Percentiles rank a stretch among this genome's conserved stretches.
Evolutionary conservation across 2,888 invertebrate species (phyloP).

Genomic region (Oscheius sp.): DNA sequence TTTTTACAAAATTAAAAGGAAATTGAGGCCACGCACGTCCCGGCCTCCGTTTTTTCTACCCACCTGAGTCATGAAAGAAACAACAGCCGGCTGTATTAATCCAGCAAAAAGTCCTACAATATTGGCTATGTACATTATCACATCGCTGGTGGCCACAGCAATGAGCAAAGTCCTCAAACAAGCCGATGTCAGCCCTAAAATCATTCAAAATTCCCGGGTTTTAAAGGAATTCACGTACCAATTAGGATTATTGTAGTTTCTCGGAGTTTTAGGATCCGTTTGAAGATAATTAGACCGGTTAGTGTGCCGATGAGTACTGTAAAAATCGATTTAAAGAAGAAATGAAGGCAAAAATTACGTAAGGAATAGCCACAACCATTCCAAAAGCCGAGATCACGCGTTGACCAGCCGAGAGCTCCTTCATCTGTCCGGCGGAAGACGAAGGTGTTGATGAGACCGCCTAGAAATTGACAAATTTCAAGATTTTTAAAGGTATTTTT

Average conservation of each 20-base stretch:
- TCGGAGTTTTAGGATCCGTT: conserved; percentile 48
- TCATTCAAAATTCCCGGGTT: neutral
- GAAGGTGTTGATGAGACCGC: conserved; percentile 52
- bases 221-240: conserved; percentile 19
- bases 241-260: conserved; percentile 62
- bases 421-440: conserved; percentile 52
- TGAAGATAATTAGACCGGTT: conserved; percentile 51
- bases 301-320: conserved; percentile 59
- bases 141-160: conserved; percentile 38
- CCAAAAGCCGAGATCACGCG: conserved; percentile 58
- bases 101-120: conserved; percentile 54
- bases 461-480: conserved; percentile 22
- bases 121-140: conserved; percentile 60
- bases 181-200: conserved; percentile 44
- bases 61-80: conserved; percentile 54
- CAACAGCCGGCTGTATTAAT: conserved; percentile 56
- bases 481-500: neutral
- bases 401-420: conserved; percentile 51
- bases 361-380: conserved; percentile 58
- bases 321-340: neutral
- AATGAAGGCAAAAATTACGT: conserved; percentile 35
- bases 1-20: too few species aligned
- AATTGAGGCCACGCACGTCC: too few species aligned
- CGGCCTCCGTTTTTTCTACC: neutral
- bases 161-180: conserved; percentile 45